phyloP scores from a whole-genome alignment of 2,888 invertebrate genomes.

The Allophyes oxyacanthae region DNA sequence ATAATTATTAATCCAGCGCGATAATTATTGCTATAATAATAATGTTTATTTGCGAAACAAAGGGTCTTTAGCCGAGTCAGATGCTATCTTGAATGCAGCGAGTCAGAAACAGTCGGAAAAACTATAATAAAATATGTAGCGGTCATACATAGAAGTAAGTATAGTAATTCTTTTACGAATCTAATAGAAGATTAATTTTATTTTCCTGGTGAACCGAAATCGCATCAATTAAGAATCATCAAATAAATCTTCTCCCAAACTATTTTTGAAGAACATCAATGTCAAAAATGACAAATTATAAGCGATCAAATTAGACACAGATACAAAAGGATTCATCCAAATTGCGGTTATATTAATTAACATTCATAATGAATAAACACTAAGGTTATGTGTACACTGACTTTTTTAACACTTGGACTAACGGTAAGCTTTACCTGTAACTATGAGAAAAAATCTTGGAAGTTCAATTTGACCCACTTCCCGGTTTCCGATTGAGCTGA shows the following conservation, averaged over 20 bases:
- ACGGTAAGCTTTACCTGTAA: too few relatives aligned
- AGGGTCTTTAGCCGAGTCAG: slow-evolving; percentile 62
- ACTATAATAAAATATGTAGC: slow-evolving; percentile 33
- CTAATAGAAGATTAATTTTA: background rate
- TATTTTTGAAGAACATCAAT: slow-evolving; percentile 17
- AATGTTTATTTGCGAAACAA: slow-evolving; percentile 70
- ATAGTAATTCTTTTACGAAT: too few relatives aligned
- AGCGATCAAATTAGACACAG: slow-evolving; percentile 38
- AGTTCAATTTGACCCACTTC: too few relatives aligned
- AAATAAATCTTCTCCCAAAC: slow-evolving; percentile 21
- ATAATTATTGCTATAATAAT: slow-evolving; percentile 65
- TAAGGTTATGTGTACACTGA: slow-evolving; percentile 2
- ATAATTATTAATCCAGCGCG: slow-evolving; percentile 70
- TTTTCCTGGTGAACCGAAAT: slow-evolving; percentile 7
- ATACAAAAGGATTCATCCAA: slow-evolving; percentile 34
- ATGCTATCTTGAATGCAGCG: slow-evolving; percentile 48
- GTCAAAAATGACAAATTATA: slow-evolving; percentile 51
- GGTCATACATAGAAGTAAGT: background rate
- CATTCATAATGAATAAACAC: slow-evolving; percentile 14
- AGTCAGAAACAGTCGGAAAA: slow-evolving; percentile 35
- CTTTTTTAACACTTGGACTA: too few relatives aligned
- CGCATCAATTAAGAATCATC: slow-evolving; percentile 24
- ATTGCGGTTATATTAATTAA: slow-evolving; percentile 38
- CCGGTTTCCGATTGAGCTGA: too few relatives aligned
- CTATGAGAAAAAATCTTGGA: too few relatives aligned